Conservation (phyloP, 2,797 vertebrate species). For the Leucoraja ocellata region DNA sequence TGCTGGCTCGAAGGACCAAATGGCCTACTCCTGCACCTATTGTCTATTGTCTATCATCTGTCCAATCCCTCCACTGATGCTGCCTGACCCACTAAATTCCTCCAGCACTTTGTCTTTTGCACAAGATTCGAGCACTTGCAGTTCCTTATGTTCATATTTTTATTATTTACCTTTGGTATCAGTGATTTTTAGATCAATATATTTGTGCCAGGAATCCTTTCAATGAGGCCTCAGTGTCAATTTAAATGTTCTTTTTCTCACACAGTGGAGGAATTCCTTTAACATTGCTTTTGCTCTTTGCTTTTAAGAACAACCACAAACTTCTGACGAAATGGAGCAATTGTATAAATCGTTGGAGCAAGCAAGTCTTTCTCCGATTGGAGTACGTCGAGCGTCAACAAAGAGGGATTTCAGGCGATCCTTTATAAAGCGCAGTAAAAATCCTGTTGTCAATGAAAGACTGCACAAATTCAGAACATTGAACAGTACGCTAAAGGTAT, state of each 20-base stretch:
- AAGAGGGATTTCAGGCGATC: conserved; percentile 86
- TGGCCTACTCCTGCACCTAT: too few relatives aligned
- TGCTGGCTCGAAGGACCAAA: too few relatives aligned
- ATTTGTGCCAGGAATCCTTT: not conserved
- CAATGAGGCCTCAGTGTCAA: conserved; percentile 2
- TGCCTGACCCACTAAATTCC: too few relatives aligned
- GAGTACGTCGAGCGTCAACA: conserved; percentile 80
- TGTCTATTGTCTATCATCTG: too few relatives aligned
- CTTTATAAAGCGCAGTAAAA: conserved; percentile 89
- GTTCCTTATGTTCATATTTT: not conserved
- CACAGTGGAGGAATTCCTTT: conserved; percentile 39
- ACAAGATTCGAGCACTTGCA: too few relatives aligned
- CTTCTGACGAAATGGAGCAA: conserved; percentile 86
- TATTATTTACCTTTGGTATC: not conserved
- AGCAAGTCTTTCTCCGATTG: conserved; percentile 88
- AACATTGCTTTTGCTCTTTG: conserved; percentile 40
- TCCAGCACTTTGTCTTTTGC: too few relatives aligned
- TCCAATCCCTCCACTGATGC: too few relatives aligned
- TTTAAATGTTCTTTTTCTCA: conserved; percentile 45
- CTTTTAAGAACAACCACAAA: conserved; percentile 46
- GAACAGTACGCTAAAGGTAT: conserved; percentile 94
- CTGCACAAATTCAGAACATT: conserved; percentile 82
- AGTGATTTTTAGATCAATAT: not conserved
- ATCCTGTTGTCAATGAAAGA: conserved; percentile 81
- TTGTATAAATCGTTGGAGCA: conserved; percentile 86